phyloP scores from a whole-genome alignment of 2,113 vertebrate genomes.

The Trichomycterus rosablanca region DNA sequence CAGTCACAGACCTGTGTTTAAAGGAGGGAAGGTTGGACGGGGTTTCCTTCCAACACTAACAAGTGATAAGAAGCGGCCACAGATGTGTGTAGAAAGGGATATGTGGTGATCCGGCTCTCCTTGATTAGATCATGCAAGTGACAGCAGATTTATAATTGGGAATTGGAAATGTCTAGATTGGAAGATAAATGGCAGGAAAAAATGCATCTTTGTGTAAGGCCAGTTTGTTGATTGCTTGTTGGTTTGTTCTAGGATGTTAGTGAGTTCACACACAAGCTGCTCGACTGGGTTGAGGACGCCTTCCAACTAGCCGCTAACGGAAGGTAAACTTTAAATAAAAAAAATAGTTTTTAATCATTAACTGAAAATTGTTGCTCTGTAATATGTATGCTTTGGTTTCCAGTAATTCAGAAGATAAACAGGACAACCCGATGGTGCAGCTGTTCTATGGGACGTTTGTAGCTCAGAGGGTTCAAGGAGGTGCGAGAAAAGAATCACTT shows the following conservation, averaged over 20 bases:
- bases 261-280: conserved; percentile 95
- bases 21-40: too few relatives aligned
- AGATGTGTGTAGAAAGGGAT: too few relatives aligned
- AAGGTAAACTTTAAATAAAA: conserved; percentile 69
- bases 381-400: conserved; percentile 7
- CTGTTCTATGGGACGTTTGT: conserved; percentile 95
- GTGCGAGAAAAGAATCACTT: conserved; percentile 53
- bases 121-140: too few relatives aligned
- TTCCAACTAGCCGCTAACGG: conserved; percentile 88
- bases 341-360: conserved; percentile 1
- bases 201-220: too few relatives aligned
- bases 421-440: conserved; percentile 93
- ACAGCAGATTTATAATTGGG: too few relatives aligned
- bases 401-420: conserved; percentile 78
- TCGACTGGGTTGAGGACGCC: conserved; percentile 94
- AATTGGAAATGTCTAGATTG: too few relatives aligned
- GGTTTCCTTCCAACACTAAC: too few relatives aligned
- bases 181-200: too few relatives aligned
- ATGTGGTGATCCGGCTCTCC: too few relatives aligned
- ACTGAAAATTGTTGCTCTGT: background rate
- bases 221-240: too few relatives aligned
- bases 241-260: conserved; percentile 86
- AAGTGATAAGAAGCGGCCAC: too few relatives aligned
- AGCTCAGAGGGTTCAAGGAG: conserved; percentile 84
- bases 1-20: too few relatives aligned